Percentiles rank a stretch among this genome's conserved stretches.
Conservation (phyloP, 2,113 vertebrate species). For the Oenanthe melanoleuca region DNA sequence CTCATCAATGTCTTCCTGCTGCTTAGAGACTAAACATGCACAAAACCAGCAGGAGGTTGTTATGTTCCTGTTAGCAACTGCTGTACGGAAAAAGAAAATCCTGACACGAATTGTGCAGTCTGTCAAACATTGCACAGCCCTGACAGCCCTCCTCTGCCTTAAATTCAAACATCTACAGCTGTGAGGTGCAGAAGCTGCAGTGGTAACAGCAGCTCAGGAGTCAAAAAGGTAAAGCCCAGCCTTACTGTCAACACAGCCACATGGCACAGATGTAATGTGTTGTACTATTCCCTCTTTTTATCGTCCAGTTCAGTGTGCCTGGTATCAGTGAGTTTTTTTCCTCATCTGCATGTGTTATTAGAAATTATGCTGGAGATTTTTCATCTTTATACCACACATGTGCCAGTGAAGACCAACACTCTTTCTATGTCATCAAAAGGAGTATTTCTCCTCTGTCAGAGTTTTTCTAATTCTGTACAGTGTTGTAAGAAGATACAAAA, state of each 20-base stretch:
- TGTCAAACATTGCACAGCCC: background rate
- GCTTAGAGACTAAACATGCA: constrained; percentile 5
- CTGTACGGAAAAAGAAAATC: background rate
- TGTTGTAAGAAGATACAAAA: background rate
- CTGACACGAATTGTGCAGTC: background rate
- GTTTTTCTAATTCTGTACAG: background rate
- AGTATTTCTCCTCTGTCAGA: background rate
- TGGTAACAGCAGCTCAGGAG: background rate
- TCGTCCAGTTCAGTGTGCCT: accelerated
- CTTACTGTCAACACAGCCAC: background rate
- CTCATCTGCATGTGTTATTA: background rate
- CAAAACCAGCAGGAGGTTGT: background rate
- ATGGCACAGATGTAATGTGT: accelerated
- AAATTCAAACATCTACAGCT: background rate
- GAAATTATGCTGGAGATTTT: background rate
- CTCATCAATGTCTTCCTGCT: background rate
- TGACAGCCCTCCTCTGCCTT: background rate
- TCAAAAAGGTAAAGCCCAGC: background rate
- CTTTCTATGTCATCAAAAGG: accelerated
- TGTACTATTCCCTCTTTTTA: background rate
- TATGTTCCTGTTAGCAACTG: background rate
- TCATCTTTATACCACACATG: accelerated
- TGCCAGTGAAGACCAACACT: background rate
- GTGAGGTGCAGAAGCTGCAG: background rate
- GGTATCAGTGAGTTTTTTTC: background rate